Evolutionary conservation across 2,113 vertebrate species (phyloP).

Genomic region (Euleptes europaea): DNA sequence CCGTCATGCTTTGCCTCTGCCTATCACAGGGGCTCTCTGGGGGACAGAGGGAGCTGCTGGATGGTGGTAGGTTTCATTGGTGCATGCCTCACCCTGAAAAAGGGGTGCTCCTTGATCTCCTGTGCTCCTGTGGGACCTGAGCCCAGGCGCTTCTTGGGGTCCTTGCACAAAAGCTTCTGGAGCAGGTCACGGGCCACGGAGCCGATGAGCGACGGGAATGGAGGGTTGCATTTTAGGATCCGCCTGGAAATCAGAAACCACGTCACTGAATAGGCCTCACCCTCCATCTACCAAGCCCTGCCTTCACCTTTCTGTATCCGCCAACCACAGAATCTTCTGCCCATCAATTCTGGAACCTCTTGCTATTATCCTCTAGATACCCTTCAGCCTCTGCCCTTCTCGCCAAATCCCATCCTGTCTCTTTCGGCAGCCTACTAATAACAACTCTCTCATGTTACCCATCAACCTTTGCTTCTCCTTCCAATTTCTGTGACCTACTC

Average conservation of each 20-base stretch:
- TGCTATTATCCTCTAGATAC: neutral
- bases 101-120: conserved; percentile 87
- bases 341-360: neutral
- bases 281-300: neutral
- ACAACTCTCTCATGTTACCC: neutral
- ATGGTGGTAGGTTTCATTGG: no score
- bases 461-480: neutral
- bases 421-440: neutral
- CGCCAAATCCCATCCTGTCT: neutral
- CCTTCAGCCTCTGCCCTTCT: neutral
- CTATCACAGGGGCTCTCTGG: neutral
- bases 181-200: conserved; percentile 86
- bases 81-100: conserved; percentile 82
- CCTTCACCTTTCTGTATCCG: neutral
- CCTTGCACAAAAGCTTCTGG: conserved; percentile 85
- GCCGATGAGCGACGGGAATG: conserved; percentile 85
- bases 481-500: neutral
- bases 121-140: conserved; percentile 83
- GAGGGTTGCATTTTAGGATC: conserved; percentile 89
- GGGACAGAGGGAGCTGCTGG: neutral
- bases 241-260: conserved; percentile 75
- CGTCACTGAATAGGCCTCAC: neutral
- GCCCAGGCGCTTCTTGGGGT: conserved; percentile 88
- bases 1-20: no score
- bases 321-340: neutral